Conservation (phyloP, 2,888 invertebrate species). For the Scaptomyza polygonia region DNA sequence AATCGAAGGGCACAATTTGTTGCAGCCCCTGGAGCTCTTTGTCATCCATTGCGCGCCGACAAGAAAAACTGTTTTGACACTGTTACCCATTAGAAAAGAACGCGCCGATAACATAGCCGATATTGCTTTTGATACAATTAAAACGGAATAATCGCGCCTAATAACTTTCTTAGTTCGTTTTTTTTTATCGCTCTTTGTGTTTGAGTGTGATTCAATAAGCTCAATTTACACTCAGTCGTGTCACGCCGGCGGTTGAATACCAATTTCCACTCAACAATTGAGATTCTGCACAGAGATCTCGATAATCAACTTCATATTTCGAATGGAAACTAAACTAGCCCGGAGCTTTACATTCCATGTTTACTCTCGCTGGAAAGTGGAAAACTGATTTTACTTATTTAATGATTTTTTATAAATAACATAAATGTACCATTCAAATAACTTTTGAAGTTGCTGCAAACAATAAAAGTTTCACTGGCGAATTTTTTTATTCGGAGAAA, state of each 20-base stretch:
- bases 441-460: constrained; percentile 28
- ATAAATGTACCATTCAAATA: too few species aligned
- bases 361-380: constrained; percentile 64
- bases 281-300: constrained; percentile 40
- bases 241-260: constrained; percentile 1
- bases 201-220: background rate
- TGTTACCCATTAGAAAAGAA: background rate
- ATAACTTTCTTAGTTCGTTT: background rate
- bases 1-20: constrained; percentile 16
- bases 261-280: constrained; percentile 22
- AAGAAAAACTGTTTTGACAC: background rate
- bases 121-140: constrained; percentile 2
- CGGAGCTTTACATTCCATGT: constrained; percentile 55
- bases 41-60: constrained; percentile 22
- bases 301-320: too few species aligned
- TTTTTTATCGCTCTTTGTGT: background rate
- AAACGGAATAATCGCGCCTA: background rate
- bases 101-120: constrained; percentile 9
- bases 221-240: constrained; percentile 16
- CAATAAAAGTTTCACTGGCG: constrained; percentile 49
- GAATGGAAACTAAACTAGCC: constrained; percentile 66
- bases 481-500: too few species aligned
- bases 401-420: too few species aligned
- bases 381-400: too few species aligned
- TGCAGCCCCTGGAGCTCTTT: constrained; percentile 18